Conservation (phyloP, 2,113 vertebrate species). For the Ceyx cyanopectus region DNA sequence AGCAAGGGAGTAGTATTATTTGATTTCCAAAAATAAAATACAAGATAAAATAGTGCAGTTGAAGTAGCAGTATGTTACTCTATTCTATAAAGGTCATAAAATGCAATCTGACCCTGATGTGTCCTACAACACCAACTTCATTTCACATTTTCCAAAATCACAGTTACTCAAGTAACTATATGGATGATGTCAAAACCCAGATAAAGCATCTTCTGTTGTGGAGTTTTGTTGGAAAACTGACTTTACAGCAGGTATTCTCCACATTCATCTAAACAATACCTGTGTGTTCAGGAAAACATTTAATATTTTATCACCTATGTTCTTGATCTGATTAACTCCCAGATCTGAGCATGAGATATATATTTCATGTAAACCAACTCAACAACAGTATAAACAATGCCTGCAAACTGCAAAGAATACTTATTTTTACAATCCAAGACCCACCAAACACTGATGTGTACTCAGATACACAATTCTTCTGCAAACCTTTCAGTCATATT, state of each 20-base stretch:
- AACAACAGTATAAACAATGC: neutral
- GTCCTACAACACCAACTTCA: neutral
- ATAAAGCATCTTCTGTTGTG: neutral
- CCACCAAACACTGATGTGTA: neutral
- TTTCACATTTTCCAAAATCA: neutral
- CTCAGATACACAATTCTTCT: neutral
- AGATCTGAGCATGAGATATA: neutral
- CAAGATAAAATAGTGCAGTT: neutral
- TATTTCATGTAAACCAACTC: neutral
- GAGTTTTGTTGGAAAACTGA: neutral
- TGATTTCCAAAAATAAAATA: conserved; percentile 2
- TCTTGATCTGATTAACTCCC: neutral
- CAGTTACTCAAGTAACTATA: neutral
- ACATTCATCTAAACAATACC: neutral
- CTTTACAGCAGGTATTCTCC: neutral
- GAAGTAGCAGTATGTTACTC: neutral
- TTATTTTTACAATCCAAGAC: neutral
- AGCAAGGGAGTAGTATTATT: neutral
- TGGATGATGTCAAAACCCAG: neutral
- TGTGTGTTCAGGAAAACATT: neutral
- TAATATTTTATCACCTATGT: neutral
- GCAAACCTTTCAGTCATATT: neutral
- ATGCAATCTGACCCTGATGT: neutral
- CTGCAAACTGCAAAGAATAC: neutral
- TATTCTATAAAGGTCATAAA: neutral